These are phyloP conservation scores for Salminus brasiliensis DNA, from an alignment of 2,113 vertebrate genomes.

Conservation along the genomic window DNA sequence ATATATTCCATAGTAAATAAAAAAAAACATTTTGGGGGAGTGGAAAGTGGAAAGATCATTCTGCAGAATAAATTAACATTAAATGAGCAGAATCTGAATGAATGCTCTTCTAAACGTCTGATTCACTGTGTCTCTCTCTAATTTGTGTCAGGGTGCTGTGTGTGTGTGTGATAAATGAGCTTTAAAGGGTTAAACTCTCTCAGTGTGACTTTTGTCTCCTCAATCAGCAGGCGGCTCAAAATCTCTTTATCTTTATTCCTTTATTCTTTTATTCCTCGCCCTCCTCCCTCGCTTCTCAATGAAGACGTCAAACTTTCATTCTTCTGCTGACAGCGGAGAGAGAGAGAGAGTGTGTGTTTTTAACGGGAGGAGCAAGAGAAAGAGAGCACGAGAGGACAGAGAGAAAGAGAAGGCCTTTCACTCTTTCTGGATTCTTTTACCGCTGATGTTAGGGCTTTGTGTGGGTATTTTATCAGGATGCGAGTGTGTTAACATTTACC, in stretches of 20 bases:
- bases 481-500: too few species aligned
- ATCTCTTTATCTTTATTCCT: slow-evolving; percentile 50
- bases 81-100: too few species aligned
- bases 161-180: slow-evolving; percentile 21
- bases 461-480: too few species aligned
- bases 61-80: too few species aligned
- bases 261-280: slow-evolving; percentile 38
- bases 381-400: background rate
- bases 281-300: slow-evolving; percentile 45
- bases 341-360: background rate
- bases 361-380: background rate
- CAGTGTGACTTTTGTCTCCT: slow-evolving; percentile 55
- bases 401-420: background rate
- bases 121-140: too few species aligned
- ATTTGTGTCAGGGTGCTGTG: background rate
- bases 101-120: too few species aligned
- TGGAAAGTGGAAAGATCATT: too few species aligned
- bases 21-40: too few species aligned
- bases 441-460: too few species aligned
- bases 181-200: slow-evolving; percentile 47
- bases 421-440: too few species aligned
- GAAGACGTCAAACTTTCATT: slow-evolving; percentile 53
- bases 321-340: slow-evolving; percentile 44
- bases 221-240: slow-evolving; percentile 25
- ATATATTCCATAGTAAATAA: too few species aligned